Evolutionary conservation across 2,888 invertebrate genomes (phyloP).

Genomic region (Cosmia trapezina): DNA sequence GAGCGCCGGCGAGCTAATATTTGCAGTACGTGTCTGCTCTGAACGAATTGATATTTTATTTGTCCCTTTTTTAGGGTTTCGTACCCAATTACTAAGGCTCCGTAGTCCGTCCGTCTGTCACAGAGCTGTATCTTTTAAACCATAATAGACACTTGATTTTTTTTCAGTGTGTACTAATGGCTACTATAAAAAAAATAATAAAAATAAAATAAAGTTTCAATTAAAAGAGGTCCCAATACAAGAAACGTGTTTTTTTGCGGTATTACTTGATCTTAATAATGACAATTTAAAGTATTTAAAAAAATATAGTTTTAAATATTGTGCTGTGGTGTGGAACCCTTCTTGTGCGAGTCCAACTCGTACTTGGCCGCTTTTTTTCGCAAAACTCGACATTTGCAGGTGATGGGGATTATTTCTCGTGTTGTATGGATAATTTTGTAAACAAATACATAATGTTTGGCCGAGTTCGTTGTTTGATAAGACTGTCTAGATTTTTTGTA

Average conservation of each 20-base stretch:
- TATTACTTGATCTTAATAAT: too few species aligned
- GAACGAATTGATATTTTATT: conserved; percentile 39
- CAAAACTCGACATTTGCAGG: conserved; percentile 14
- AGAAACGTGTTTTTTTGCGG: too few species aligned
- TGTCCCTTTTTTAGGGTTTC: conserved; percentile 28
- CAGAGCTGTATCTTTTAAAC: not conserved
- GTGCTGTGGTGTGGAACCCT: not conserved
- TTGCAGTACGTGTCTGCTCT: conserved; percentile 47
- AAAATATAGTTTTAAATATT: too few species aligned
- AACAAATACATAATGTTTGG: not conserved
- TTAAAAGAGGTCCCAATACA: too few species aligned
- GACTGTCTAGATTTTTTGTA: not conserved
- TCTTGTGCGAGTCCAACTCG: not conserved
- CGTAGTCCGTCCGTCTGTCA: not conserved
- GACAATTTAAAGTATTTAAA: too few species aligned
- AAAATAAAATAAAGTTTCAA: not conserved
- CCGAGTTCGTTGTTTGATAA: not conserved
- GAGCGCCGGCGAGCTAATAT: conserved; percentile 43
- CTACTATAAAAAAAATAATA: not conserved
- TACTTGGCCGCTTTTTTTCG: not conserved
- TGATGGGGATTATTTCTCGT: conserved; percentile 4
- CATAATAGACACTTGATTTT: not conserved
- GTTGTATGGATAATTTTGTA: conserved; percentile 1
- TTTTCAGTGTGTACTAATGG: not conserved
- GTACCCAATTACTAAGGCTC: not conserved